Percentiles rank a stretch among this genome's conserved stretches.
These are phyloP conservation scores for Gambelia wislizenii DNA, from an alignment of 2,797 vertebrate species.

Conservation along the genomic window DNA sequence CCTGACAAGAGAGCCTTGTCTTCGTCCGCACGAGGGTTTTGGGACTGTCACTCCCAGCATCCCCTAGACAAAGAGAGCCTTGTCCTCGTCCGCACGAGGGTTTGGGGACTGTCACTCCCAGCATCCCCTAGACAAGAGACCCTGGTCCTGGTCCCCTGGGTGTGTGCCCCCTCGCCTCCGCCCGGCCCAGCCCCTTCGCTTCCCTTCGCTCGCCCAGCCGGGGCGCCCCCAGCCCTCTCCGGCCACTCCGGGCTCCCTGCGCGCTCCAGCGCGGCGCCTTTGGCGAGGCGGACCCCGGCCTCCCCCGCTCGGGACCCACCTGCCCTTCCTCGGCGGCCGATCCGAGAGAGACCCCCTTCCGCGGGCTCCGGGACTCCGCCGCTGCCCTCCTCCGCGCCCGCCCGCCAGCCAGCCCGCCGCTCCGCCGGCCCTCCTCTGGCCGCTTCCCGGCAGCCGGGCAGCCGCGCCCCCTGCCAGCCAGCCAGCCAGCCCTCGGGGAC, in stretches of 20 bases:
- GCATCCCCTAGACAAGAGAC: no score
- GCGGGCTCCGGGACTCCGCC: background rate
- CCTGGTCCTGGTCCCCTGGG: no score
- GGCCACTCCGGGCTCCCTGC: background rate
- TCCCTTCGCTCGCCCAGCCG: no score
- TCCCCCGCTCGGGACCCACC: background rate
- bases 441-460: background rate
- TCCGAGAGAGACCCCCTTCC: background rate
- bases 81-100: no score
- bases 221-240: background rate
- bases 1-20: no score
- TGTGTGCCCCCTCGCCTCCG: conserved; percentile 19
- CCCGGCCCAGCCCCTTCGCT: background rate
- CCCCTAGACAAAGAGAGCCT: no score
- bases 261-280: no score
- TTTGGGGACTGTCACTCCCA: no score
- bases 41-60: no score
- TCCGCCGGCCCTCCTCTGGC: background rate
- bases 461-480: background rate
- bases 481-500: background rate
- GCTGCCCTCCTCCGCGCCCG: background rate
- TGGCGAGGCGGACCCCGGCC: no score
- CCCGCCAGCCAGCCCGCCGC: background rate
- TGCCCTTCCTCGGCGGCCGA: background rate
- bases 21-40: no score